Percentiles rank a stretch among this genome's conserved stretches.
Evolutionary conservation across 1,140 invertebrate genomes (phyloP).

Genomic region (Panagrolaimus sp.): DNA sequence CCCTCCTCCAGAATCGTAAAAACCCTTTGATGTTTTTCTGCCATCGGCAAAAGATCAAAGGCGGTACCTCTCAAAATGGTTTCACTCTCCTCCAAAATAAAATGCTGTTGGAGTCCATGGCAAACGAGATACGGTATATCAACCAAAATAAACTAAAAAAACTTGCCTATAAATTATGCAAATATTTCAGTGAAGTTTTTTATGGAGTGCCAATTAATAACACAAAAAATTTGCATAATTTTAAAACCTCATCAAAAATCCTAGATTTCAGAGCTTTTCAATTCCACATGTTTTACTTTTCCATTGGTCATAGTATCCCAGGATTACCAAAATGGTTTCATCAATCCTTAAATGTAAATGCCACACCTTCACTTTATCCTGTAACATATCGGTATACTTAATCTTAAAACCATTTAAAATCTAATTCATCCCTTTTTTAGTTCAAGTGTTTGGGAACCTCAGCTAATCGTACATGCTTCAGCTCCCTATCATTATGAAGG

Average conservation of each 20-base stretch:
- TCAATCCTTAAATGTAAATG: not conserved
- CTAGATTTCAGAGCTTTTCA: not conserved
- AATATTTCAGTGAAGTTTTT: too few species aligned
- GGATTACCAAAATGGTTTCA: not conserved
- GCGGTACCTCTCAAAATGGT: too few species aligned
- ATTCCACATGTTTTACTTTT: not conserved
- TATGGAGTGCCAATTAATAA: too few species aligned
- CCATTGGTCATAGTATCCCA: not conserved
- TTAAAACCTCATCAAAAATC: not conserved
- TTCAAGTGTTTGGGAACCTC: not conserved
- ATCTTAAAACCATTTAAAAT: not conserved
- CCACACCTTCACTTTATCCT: not conserved
- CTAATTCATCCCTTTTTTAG: not conserved
- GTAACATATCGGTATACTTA: not conserved
- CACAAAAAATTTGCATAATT: too few species aligned
- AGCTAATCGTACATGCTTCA: not conserved
- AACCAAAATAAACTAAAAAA: too few species aligned
- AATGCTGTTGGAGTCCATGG: too few species aligned
- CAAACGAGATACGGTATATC: too few species aligned
- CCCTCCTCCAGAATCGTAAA: too few species aligned
- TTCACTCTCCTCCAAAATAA: too few species aligned
- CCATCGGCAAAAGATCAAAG: too few species aligned
- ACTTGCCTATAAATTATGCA: too few species aligned
- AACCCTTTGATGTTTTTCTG: too few species aligned
- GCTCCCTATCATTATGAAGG: conserved; percentile 7